Evolutionary conservation across 2,797 vertebrate genomes (phyloP), one percentile per base, ranked within the genome.

Genomic region (Apogon talboti): DNA sequence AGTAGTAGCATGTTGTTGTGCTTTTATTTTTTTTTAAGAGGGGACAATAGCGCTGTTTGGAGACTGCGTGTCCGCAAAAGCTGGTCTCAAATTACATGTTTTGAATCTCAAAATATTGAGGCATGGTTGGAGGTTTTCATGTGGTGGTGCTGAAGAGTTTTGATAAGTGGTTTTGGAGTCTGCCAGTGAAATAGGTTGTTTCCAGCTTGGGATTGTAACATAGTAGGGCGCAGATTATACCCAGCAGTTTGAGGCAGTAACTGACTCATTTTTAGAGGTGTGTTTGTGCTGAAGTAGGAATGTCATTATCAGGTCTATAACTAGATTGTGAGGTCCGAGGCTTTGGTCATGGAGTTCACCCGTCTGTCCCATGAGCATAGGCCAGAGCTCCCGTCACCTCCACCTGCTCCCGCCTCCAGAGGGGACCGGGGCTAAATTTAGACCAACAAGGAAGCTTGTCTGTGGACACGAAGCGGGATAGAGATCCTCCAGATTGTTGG

Each of bases 301-400:
- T 82, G 76, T 86, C 79, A 83, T 85, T 78, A 67, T 85, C 69
- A 56, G 68, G 51, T 76, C 70, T 83, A 76, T 78, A 79, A 74
- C 73, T 84, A 74, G 81, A 76, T 37, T 69, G 71, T 68, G 70
- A 81, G 87, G 77, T 82, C 76, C 9, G 33, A 49, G 76, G 85
- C 75, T 88, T 78, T 84, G 81, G 84, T 91, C 90, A 85, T 91
- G 85, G 85, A 49, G 89, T 86, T 92, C 80, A 83, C 75, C 88
- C 90, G 58, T 91, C 91, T 93, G 91, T 91, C 91, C 79, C 48
- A 50, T 18, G 83, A 84, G 84, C 42, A 15, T 66, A 79, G 79
- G 91, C 90, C 92, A 91, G 84, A 68, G 76, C 87, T 85, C 90
- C 91, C 51, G 80, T 88, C 88, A 90, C 86, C 86, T 90, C 86